These are phyloP conservation scores for Amazona ochrocephala DNA, from an alignment of 2,797 vertebrate genomes.

Conservation along the genomic window DNA sequence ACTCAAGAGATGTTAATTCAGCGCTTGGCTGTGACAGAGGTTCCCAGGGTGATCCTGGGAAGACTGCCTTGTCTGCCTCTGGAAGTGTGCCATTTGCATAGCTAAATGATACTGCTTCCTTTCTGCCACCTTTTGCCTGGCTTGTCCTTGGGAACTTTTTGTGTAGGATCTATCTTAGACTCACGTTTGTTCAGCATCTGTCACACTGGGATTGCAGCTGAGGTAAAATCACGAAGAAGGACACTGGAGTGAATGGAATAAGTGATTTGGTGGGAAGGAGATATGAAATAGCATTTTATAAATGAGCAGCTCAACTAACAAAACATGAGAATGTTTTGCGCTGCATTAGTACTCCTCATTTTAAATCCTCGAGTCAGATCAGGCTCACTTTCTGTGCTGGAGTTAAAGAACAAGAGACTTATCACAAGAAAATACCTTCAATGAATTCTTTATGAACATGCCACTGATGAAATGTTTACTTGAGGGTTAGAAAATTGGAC, in stretches of 20 bases:
- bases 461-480: neutral
- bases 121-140: neutral
- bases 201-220: neutral
- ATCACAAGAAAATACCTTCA: neutral
- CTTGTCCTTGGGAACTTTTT: neutral
- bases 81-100: neutral
- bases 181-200: neutral
- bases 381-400: neutral
- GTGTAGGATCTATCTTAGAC: neutral
- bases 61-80: neutral
- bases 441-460: neutral
- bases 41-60: slow-evolving; percentile 9
- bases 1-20: neutral
- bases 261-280: neutral
- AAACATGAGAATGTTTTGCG: neutral
- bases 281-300: neutral
- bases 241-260: neutral
- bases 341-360: neutral
- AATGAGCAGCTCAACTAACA: neutral
- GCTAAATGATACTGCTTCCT: neutral
- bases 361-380: neutral
- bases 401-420: neutral
- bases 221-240: neutral
- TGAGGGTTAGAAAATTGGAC: neutral
- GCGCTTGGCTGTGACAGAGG: slow-evolving; percentile 6